Percentiles rank a stretch among this genome's conserved stretches.
Evolutionary conservation across 2,113 vertebrate genomes (phyloP).

Genomic region (Rutilus rutilus): DNA sequence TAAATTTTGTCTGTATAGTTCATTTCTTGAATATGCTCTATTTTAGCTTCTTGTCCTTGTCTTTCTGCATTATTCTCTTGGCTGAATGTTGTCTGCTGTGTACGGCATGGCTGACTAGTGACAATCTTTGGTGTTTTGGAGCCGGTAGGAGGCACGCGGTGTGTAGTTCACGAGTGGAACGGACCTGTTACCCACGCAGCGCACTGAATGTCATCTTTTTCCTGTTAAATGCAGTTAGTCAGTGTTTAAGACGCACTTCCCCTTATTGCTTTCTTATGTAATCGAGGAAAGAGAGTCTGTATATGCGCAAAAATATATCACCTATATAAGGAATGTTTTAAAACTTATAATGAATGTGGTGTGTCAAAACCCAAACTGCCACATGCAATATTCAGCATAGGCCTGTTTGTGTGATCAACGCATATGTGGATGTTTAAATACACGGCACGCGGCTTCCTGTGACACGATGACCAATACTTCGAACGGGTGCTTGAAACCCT

Average conservation of each 20-base stretch:
- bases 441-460: constrained; percentile 44
- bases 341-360: constrained; percentile 27
- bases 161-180: constrained; percentile 43
- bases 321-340: constrained; percentile 51
- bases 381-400: constrained; percentile 32
- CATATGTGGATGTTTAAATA: constrained; percentile 33
- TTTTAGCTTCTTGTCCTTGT: constrained; percentile 45
- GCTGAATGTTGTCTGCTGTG: constrained; percentile 54
- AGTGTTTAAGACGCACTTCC: constrained; percentile 21
- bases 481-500: constrained; percentile 19
- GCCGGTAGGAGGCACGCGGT: constrained; percentile 30
- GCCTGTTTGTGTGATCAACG: constrained; percentile 48
- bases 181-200: constrained; percentile 31
- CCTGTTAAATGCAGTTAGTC: constrained; percentile 30
- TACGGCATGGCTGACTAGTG: constrained; percentile 56
- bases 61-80: constrained; percentile 51
- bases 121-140: constrained; percentile 51
- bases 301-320: constrained; percentile 40
- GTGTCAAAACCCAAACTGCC: constrained; percentile 40
- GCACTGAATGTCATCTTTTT: constrained; percentile 33
- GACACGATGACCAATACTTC: background rate
- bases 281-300: constrained; percentile 7
- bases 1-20: constrained; percentile 47
- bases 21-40: constrained; percentile 51
- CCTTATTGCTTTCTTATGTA: constrained; percentile 43